Evolutionary conservation across 2,888 invertebrate species (phyloP).

Genomic region (Zonitis immaculata): DNA sequence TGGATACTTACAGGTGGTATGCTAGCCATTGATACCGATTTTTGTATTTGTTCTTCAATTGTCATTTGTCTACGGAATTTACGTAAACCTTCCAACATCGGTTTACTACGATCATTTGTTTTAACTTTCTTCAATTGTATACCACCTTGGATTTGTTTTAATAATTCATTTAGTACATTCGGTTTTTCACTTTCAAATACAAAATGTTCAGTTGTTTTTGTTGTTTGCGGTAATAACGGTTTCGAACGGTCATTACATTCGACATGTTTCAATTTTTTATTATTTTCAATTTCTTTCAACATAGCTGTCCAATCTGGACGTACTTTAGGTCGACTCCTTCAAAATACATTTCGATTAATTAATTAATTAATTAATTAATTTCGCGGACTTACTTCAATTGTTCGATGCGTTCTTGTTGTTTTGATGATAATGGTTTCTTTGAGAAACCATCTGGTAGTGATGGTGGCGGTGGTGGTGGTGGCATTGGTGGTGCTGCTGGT

Average conservation of each 20-base stretch:
- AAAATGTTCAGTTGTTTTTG: slow-evolving; percentile 65
- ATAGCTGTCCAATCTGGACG: slow-evolving; percentile 86
- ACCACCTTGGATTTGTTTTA: slow-evolving; percentile 74
- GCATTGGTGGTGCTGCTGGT: slow-evolving; percentile 40
- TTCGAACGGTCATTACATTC: slow-evolving; percentile 76
- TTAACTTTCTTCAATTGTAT: slow-evolving; percentile 69
- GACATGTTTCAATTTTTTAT: slow-evolving; percentile 73
- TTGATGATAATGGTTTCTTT: slow-evolving; percentile 52
- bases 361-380: too few relatives aligned
- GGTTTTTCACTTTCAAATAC: slow-evolving; percentile 83
- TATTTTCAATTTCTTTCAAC: slow-evolving; percentile 88
- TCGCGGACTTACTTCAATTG: slow-evolving; percentile 60
- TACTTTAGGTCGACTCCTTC: slow-evolving; percentile 67
- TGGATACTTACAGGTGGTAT: slow-evolving; percentile 52
- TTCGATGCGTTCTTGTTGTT: slow-evolving; percentile 65
- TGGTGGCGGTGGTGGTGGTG: slow-evolving; percentile 60
- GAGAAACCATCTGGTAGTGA: slow-evolving; percentile 56
- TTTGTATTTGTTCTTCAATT: slow-evolving; percentile 83
- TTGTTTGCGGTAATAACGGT: slow-evolving; percentile 55
- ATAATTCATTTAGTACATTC: slow-evolving; percentile 72
- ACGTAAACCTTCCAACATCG: slow-evolving; percentile 74
- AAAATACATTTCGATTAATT: too few relatives aligned
- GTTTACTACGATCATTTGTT: slow-evolving; percentile 83
- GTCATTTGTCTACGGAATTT: slow-evolving; percentile 88
- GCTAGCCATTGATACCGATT: slow-evolving; percentile 67